Base-by-base conservation (phyloP, 2,113 vertebrate species). In the Hoplias malabaricus region DNA sequence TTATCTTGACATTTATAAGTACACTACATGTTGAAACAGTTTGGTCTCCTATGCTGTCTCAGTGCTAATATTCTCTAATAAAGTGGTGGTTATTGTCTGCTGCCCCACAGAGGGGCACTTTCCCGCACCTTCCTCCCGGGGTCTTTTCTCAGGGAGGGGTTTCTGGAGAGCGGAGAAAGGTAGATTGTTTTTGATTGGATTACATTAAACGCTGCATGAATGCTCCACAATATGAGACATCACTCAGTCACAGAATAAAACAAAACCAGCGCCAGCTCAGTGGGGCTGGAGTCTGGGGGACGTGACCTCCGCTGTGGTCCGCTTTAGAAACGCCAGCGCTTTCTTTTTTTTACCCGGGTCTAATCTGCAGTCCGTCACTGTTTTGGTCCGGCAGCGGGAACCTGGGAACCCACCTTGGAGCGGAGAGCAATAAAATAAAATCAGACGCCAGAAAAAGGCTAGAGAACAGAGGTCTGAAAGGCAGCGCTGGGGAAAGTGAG, bases 231-330 rank as follows among this genome's bases (percentile, higher is more conserved):
- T 94, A 91, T 85, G 33, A 83, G 84, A 92, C 92, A 93, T 95
- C 91, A 92, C 84, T 96, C 93, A 96, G 87, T 80, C 80, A 80
- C 59, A 88, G 66, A 86, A 93, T 91, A 95, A 94, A 95, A 75
- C n/a, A 11, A n/a, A 42, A 92, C 89, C 91, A 88, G 90, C 86
- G 88, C 87, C 87, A 88, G 92, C 91, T 91, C 91, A 89, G 88
- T 88, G 83, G 82, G 85, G 66, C 34, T 1, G 16, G 90, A 92
- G 86, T 86, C 80, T 84, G 89, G 86, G 46, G 84, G 92, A 88
- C 79, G 92, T 86, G 92, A 95, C 92, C 93, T 93, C 90, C 93
- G 91, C 93, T 90, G 89, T 90, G 92, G 95, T 94, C 89, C 90
- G 90, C 86, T 83, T 92, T 92, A 93, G 92, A 92, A 84, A 93